Evolutionary conservation across 2,113 vertebrate species (phyloP).

Genomic region (Nicator chloris): DNA sequence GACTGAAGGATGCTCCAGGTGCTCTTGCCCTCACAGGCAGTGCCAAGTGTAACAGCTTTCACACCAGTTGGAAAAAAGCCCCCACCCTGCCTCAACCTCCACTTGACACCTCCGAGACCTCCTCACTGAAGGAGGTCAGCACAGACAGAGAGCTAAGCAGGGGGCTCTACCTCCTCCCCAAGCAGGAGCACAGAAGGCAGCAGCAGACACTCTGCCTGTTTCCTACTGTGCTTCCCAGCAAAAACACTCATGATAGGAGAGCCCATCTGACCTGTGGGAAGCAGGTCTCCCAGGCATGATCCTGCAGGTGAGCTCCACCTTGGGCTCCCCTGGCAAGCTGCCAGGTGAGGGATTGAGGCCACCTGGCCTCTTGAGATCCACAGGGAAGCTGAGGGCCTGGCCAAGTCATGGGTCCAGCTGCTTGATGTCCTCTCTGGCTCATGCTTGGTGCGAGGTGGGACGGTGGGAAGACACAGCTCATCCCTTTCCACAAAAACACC

Average conservation of each 20-base stretch:
- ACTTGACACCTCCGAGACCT: neutral
- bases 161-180: neutral
- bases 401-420: neutral
- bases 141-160: neutral
- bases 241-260: neutral
- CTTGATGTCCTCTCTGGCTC: neutral
- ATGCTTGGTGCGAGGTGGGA: rapidly evolving
- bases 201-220: neutral
- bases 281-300: neutral
- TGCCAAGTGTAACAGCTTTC: neutral
- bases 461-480: neutral
- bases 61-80: neutral
- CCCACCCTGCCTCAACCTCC: neutral
- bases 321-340: neutral
- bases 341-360: rapidly evolving
- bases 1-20: neutral
- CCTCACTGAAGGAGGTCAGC: neutral
- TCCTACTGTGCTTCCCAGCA: neutral
- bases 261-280: rapidly evolving
- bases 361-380: rapidly evolving
- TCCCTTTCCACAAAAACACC: neutral
- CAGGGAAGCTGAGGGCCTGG: neutral
- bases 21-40: neutral
- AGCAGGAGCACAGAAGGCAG: neutral
- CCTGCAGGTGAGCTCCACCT: neutral